Base-by-base conservation (phyloP, 2,888 invertebrate genomes). In the Acrobasis suavella region DNA sequence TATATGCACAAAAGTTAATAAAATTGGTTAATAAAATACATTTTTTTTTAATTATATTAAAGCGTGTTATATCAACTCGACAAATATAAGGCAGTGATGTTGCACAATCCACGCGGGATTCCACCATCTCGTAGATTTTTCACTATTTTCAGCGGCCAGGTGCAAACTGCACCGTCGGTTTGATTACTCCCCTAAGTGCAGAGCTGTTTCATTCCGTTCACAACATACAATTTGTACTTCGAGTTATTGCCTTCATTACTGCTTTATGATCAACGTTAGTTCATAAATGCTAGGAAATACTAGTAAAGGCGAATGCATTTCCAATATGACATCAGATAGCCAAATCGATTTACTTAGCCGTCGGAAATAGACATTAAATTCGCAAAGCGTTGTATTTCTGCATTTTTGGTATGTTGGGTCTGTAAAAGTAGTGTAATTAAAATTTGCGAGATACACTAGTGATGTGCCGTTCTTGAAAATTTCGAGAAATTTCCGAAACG, bases 131-230 rank as follows among this genome's bases (percentile, higher is more conserved):
- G 60, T 51, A 38, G 39, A 52, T 60, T 60, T 60, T 60, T 51
- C 46, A 46, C 46, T 46, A 46, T 46, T 46, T 42, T n/a, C 50
- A 42, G 22, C 37, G 51, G 17, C 17, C 52, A 60, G 60, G 60
- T 60, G 52, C 51, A 17, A 60, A 16, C 14, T 17, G 39, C 51
- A 38, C 39, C 22, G 60, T 50, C 51, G 16, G 60, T 60, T 52
- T 60, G 60, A 60, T 60, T 60, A 51, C 60, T 60, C 60, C 60
- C 58, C 39, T 60, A 52, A 60, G 60, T 60, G 60, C 60, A 60
- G 38, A 5, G 16, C 56, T 52, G 49, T n/a, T 52, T 39, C 42
- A 42, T 17, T 39, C 39, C 46, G 56, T 42, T 42, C 56, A 22
- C 42, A 22, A 14, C 55, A 6, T 46, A 42, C 56, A 56, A 56